A percentile compares a stretch with the other conserved stretches of the same genome.
phyloP scores from a whole-genome alignment of 2,888 invertebrate genomes.

The Amiota mariae region DNA sequence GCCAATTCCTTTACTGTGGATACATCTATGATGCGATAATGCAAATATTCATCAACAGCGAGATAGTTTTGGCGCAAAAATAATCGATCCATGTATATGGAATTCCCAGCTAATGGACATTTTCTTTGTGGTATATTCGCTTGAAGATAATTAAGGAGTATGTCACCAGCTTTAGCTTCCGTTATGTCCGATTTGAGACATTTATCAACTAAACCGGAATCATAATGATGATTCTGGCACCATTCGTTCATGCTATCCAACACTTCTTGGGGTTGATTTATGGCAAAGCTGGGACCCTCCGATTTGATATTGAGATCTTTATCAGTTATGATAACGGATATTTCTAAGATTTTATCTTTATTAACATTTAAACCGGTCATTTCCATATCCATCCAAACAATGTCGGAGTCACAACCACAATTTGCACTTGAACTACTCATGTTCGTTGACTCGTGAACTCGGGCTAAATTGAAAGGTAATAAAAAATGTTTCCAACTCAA shows the following conservation, averaged over 20 bases:
- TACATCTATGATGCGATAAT: slow-evolving; percentile 95
- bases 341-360: slow-evolving; percentile 87
- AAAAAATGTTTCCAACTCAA: no score
- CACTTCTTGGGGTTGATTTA: slow-evolving; percentile 83
- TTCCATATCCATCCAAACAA: slow-evolving; percentile 88
- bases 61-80: slow-evolving; percentile 90
- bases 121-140: slow-evolving; percentile 75
- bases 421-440: not conserved
- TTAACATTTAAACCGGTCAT: slow-evolving; percentile 92
- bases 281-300: slow-evolving; percentile 83
- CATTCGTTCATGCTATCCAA: slow-evolving; percentile 88
- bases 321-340: slow-evolving; percentile 92
- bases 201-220: slow-evolving; percentile 85
- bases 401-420: slow-evolving; percentile 49
- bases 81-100: slow-evolving; percentile 87
- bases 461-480: not conserved
- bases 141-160: slow-evolving; percentile 82
- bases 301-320: slow-evolving; percentile 83
- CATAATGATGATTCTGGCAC: slow-evolving; percentile 88
- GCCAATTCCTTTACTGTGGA: slow-evolving; percentile 90
- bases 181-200: slow-evolving; percentile 81
- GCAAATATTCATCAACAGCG: slow-evolving; percentile 82
- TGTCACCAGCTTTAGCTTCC: slow-evolving; percentile 80
- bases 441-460: not conserved
- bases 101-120: slow-evolving; percentile 90